Conservation (phyloP, 2,797 vertebrate genomes). For the Gallirallus australis region DNA sequence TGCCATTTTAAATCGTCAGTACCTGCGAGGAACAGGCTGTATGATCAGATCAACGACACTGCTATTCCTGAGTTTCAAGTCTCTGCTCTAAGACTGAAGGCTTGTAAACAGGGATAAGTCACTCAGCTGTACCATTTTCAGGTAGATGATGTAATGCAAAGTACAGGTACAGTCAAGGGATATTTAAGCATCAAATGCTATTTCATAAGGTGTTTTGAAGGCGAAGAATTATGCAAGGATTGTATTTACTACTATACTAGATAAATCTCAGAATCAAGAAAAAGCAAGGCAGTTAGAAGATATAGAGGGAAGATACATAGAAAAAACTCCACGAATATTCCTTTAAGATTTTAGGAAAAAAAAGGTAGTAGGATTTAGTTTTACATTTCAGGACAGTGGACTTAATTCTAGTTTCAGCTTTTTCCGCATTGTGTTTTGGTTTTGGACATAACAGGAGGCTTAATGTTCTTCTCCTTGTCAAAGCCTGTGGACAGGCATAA, state of each 20-base stretch:
- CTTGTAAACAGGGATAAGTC: neutral
- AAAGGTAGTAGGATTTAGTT: neutral
- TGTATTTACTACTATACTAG: neutral
- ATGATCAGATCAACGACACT: neutral
- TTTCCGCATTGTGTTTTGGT: neutral
- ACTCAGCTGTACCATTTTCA: neutral
- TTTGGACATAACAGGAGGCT: neutral
- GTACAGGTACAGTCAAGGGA: neutral
- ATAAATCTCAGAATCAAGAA: neutral
- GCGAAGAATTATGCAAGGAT: neutral
- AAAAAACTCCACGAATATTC: neutral
- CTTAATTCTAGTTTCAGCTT: neutral
- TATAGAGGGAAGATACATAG: neutral
- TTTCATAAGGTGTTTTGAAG: neutral
- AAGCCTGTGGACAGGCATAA: accelerated
- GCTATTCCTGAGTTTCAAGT: neutral
- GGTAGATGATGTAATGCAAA: neutral
- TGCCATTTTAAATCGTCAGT: neutral
- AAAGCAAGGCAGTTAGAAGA: neutral
- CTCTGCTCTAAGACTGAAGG: neutral
- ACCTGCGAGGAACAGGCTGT: neutral
- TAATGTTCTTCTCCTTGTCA: neutral
- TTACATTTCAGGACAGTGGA: neutral
- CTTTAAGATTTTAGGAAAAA: neutral
- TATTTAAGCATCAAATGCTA: neutral